Percentiles rank a stretch among this genome's conserved stretches.
phyloP scores from a whole-genome alignment of 2,888 invertebrate genomes.

The Lamellibrachia satsuma region DNA sequence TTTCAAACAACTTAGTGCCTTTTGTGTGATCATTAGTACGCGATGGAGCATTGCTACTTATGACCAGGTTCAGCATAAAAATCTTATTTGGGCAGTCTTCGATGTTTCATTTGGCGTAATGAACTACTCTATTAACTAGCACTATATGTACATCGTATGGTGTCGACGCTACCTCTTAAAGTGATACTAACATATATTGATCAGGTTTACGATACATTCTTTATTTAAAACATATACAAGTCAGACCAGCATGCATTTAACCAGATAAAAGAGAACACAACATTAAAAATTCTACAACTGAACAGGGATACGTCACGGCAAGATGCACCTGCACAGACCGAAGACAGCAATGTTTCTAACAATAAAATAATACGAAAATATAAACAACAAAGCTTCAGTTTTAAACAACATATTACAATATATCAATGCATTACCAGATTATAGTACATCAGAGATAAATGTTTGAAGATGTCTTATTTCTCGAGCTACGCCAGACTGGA shows the following conservation, averaged over 20 bases:
- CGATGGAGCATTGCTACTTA: too few relatives aligned
- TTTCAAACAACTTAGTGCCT: too few relatives aligned
- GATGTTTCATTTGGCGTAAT: too few relatives aligned
- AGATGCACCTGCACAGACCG: neutral
- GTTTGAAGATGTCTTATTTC: too few relatives aligned
- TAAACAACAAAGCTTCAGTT: too few relatives aligned
- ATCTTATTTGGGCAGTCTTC: too few relatives aligned
- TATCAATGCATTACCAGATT: neutral
- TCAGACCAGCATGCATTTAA: neutral
- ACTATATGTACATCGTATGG: neutral
- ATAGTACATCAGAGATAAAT: neutral
- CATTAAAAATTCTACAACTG: neutral
- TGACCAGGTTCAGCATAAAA: too few relatives aligned
- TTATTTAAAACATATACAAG: constrained; percentile 4
- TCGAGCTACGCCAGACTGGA: too few relatives aligned
- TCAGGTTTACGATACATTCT: neutral
- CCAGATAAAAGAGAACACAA: neutral
- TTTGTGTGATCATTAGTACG: too few relatives aligned
- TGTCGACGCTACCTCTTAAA: neutral
- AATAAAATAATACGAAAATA: too few relatives aligned
- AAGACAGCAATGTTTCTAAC: too few relatives aligned
- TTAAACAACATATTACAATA: neutral
- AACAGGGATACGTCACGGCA: neutral
- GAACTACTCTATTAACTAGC: neutral
- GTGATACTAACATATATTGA: neutral